These are phyloP conservation scores for Eueides isabella DNA, from an alignment of 1,140 invertebrate genomes.

Conservation along the genomic window DNA sequence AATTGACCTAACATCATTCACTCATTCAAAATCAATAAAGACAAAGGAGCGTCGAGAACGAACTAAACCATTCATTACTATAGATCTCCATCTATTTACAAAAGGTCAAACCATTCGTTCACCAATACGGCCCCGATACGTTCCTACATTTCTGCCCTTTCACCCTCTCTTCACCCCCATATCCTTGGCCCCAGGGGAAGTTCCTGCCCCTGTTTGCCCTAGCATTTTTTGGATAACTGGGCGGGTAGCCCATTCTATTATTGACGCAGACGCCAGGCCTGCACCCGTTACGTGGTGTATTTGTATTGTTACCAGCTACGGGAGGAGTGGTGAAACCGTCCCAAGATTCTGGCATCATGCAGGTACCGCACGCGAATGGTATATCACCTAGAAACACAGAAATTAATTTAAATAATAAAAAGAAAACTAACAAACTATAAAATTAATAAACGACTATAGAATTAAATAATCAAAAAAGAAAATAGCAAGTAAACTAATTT, in stretches of 20 bases:
- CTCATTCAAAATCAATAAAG: not conserved
- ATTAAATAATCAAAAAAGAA: not conserved
- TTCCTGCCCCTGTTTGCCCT: slow-evolving; percentile 58
- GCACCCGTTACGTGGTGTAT: slow-evolving; percentile 64
- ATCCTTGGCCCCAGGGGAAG: slow-evolving; percentile 62
- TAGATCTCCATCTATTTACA: slow-evolving; percentile 3
- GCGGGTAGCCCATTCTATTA: slow-evolving; percentile 47
- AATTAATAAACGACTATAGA: too few species aligned
- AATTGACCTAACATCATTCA: slow-evolving; percentile 6
- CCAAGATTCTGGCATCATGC: slow-evolving; percentile 63
- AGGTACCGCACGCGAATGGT: slow-evolving; percentile 62
- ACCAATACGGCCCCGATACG: slow-evolving; percentile 69
- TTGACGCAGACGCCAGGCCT: slow-evolving; percentile 62
- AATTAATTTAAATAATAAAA: slow-evolving; percentile 8
- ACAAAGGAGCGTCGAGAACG: slow-evolving; percentile 15
- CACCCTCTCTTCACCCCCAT: slow-evolving; percentile 56
- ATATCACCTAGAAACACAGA: slow-evolving; percentile 58
- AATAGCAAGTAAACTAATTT: too few species aligned
- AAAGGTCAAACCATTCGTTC: not conserved
- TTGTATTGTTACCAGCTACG: slow-evolving; percentile 51
- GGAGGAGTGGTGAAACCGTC: slow-evolving; percentile 56
- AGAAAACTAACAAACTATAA: not conserved
- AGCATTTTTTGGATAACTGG: slow-evolving; percentile 57
- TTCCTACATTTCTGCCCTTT: slow-evolving; percentile 67
- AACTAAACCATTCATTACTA: not conserved